Conservation (phyloP, 2,113 vertebrate species). For the Daubentonia madagascariensis region DNA sequence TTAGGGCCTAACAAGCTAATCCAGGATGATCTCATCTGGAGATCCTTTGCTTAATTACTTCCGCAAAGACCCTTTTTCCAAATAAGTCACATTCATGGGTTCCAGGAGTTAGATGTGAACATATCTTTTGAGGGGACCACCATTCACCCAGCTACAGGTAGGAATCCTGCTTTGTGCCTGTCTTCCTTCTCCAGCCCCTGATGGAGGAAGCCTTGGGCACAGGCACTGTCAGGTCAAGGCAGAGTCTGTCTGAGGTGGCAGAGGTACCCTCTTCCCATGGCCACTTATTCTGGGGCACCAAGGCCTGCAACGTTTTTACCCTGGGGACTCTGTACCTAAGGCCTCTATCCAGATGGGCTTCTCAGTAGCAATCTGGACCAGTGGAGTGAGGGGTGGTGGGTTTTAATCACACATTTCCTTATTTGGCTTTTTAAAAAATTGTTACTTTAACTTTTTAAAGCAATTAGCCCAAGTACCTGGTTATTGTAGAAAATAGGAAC, state of each 20-base stretch:
- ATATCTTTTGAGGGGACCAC: background rate
- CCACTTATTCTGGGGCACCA: background rate
- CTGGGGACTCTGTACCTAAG: background rate
- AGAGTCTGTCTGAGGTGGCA: background rate
- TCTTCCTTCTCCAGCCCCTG: background rate
- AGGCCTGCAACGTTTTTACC: background rate
- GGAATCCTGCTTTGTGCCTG: background rate
- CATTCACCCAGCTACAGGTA: background rate
- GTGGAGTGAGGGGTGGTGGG: background rate
- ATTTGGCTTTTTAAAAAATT: background rate
- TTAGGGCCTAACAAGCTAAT: background rate
- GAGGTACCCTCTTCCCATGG: background rate
- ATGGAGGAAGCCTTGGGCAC: background rate
- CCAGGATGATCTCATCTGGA: background rate
- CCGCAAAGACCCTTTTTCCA: background rate
- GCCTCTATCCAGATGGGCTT: background rate
- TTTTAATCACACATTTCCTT: background rate
- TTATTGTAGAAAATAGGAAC: constrained; percentile 10
- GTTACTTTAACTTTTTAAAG: background rate
- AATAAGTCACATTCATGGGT: background rate
- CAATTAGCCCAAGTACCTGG: background rate
- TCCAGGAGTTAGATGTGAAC: background rate
- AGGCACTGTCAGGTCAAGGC: background rate
- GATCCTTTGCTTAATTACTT: background rate
- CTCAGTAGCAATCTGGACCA: background rate